Base-by-base conservation (phyloP, 1,140 invertebrate species). In the Lordiphosa collinella region DNA sequence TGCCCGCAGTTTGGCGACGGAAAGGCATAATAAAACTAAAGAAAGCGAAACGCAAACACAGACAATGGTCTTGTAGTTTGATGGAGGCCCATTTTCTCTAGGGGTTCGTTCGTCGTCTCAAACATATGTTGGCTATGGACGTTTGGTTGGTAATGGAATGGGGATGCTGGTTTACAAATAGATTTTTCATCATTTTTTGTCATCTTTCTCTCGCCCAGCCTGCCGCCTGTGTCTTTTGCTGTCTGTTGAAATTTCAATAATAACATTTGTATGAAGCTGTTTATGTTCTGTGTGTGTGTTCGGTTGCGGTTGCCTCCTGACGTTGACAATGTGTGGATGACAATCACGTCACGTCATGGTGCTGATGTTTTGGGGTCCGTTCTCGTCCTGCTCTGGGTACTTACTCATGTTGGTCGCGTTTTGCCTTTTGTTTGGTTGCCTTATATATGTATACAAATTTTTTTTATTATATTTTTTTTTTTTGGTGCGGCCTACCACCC, bases 251-350 rank as follows among this genome's bases (percentile, higher is more conserved):
- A 76, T 80, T 80, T 82, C 76, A 80, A 80, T 80, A 80, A 80
- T 76, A 80, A 80, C 76, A 82, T 80, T 80, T 80, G 76, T 82
- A 80, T 80, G 71, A 80, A 80, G 71, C 76, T 80, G 76, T 80
- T 80, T 82, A 82, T 80, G 71, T 51, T 47, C 44, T 34, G 38
- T 36, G 61, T 40, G 64, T 37, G 55, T 67, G 57, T 59, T 62
- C 54, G 53, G 58, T 18, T 50, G 37, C 8, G 47, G 35, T 13
- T 48, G 29, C 9, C 25, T 46, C 63, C 74, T 67, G 57, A 41
- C 75, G 61, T 56, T 82, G 57, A 82, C 71, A 82, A 82, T 80
- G 76, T 80, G 76, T 82, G 76, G 54, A 67, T 76, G 76, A 76
- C 76, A 80, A 80, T 80, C 76, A 80, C 69, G 71, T 80, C 76